Percentiles rank a stretch among this genome's conserved stretches.
These are phyloP conservation scores for Acleris emargana DNA, from an alignment of 2,888 invertebrate genomes.

Conservation along the genomic window DNA sequence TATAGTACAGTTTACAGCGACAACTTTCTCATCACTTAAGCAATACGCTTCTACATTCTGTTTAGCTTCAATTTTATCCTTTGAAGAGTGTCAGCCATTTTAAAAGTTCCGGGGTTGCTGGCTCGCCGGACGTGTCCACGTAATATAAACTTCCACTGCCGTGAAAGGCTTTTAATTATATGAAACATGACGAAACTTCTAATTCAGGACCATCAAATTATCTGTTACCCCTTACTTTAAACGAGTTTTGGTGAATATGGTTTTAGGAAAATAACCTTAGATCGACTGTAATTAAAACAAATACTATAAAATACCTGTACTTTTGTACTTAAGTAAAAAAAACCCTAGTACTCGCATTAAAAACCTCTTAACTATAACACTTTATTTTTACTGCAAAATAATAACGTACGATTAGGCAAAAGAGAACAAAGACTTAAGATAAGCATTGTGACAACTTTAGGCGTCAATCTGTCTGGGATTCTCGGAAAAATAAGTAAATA, in stretches of 20 bases:
- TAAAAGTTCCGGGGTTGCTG: slow-evolving; percentile 7
- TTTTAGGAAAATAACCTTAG: too few relatives aligned
- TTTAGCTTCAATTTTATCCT: not conserved
- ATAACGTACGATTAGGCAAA: too few relatives aligned
- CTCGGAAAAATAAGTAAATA: not conserved
- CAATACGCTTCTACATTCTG: too few relatives aligned
- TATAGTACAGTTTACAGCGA: too few relatives aligned
- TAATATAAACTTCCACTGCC: slow-evolving; percentile 15
- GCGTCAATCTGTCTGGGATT: slow-evolving; percentile 20
- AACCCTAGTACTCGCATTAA: too few relatives aligned
- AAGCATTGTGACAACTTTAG: not conserved
- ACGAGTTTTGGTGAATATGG: not conserved
- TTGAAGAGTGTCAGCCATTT: not conserved
- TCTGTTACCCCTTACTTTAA: not conserved
- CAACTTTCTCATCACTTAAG: too few relatives aligned
- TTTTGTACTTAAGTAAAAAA: too few relatives aligned
- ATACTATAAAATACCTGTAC: too few relatives aligned
- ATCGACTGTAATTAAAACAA: too few relatives aligned
- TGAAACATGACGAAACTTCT: slow-evolving; percentile 12
- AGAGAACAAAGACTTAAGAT: not conserved
- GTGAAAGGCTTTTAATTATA: slow-evolving; percentile 24
- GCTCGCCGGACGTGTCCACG: not conserved
- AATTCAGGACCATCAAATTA: slow-evolving; percentile 26
- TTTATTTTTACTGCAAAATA: too few relatives aligned
- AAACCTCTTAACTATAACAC: too few relatives aligned